Evolutionary conservation across 2,888 invertebrate species (phyloP), one percentile per base, ranked within the genome.

Genomic region (Amaurobius ferox): DNA sequence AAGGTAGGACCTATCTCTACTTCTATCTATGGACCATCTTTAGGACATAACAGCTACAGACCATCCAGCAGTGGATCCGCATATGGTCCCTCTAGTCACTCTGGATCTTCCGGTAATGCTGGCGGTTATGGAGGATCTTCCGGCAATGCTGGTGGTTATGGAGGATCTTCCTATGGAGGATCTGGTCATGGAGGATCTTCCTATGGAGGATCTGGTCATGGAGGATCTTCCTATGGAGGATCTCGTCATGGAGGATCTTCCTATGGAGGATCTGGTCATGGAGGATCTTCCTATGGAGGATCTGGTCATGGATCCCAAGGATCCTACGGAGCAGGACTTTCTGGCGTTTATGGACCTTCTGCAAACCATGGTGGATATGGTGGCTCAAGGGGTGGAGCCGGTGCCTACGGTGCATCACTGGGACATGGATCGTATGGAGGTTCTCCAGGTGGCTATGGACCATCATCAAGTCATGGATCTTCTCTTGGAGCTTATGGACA

Each of bases 11-110:
- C 68, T 11, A 62, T 76, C 13, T 64, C 77, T 40, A 28, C 77
- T 29, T 71, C 71, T 7, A 71, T 77, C 9, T 77, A 77, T 55
- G 83, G 83, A 1, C 55, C 83, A 35, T 83, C 83, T 28, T 30
- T 40, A 5, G 66, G 55, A 64, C 26, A 40, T 62, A 62, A 66
- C 5, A 28, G 66, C 39, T 79, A 79, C 35, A 30, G 72, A 11
- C 40, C 71, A 19, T 66, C 66, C 16, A n/a, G 32, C 2, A 11
- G 32, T 32, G n/a, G 67, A 32, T 44, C 73, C 23, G 23, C 48
- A 16, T 55, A 73, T 55, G 55, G 73, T 62, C 16, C 62, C 16
- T 66, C 66, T 32, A 5, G 30, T 32, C 35, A 30, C 13, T n/a
- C 7, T 9, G 32, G 35, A 32, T 66, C 66, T n/a, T 30, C 32